A percentile compares a stretch with the other conserved stretches of the same genome.
Conservation (phyloP, 2,888 invertebrate species). For the Idaea biselata region DNA sequence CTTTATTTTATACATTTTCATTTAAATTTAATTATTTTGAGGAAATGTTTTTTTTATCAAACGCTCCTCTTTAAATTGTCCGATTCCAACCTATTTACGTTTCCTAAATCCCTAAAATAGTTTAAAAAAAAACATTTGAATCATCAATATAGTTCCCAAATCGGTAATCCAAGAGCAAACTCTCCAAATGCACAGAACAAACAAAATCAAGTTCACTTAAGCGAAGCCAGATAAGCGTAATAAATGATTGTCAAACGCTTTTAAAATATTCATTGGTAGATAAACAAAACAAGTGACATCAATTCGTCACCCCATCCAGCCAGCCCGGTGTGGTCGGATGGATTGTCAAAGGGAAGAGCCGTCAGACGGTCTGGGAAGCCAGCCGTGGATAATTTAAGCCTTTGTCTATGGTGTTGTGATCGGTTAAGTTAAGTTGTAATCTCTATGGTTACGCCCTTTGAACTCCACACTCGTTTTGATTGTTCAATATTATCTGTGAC, state of each 20-base stretch:
- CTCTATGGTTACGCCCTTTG: slow-evolving; percentile 53
- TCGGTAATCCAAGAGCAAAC: not conserved
- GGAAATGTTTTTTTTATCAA: not conserved
- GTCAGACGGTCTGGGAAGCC: slow-evolving; percentile 44
- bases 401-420: slow-evolving; percentile 77
- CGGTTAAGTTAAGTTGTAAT: slow-evolving; percentile 77
- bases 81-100: no score
- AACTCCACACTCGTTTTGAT: not conserved
- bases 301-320: slow-evolving; percentile 68
- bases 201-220: slow-evolving; percentile 2
- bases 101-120: no score
- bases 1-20: slow-evolving; percentile 34
- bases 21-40: not conserved
- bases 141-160: not conserved
- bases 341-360: slow-evolving; percentile 54
- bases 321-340: slow-evolving; percentile 6
- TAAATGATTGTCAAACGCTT: slow-evolving; percentile 27
- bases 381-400: slow-evolving; percentile 71
- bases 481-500: not conserved
- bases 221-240: slow-evolving; percentile 18
- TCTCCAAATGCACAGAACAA: not conserved
- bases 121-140: not conserved
- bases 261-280: slow-evolving; percentile 33
- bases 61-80: no score
- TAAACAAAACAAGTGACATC: slow-evolving; percentile 50